Conservation (phyloP, 2,888 invertebrate species). For the Tridacna crocea region DNA sequence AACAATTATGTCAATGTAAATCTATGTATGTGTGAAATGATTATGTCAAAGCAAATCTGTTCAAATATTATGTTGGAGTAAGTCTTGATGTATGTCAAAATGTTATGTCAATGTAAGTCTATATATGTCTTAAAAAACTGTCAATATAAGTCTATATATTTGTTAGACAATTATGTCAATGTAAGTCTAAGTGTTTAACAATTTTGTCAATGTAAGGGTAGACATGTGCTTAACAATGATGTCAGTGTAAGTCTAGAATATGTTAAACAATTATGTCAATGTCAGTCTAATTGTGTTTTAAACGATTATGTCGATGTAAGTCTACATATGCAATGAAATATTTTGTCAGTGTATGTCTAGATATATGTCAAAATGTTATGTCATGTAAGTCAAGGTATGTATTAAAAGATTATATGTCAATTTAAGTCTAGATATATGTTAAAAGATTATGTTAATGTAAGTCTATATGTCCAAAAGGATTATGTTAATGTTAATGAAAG, state of each 20-base stretch:
- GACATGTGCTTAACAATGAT: constrained; percentile 94
- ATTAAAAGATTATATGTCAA: constrained; percentile 91
- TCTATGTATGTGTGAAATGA: constrained; percentile 96
- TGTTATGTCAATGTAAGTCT: constrained; percentile 87
- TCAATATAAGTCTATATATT: no score
- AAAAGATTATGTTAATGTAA: constrained; percentile 89
- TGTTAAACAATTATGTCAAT: no score
- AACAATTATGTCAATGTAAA: constrained; percentile 89
- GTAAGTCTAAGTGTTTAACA: no score
- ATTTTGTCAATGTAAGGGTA: no score
- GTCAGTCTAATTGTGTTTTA: no score
- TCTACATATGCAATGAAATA: no score
- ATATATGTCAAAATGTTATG: constrained; percentile 93
- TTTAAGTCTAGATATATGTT: constrained; percentile 91
- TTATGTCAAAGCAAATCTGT: constrained; percentile 84
- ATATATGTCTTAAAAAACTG: no score
- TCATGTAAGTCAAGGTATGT: constrained; percentile 90
- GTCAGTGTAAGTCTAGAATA: constrained; percentile 84
- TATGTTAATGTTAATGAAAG: constrained; percentile 83
- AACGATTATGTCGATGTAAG: constrained; percentile 89
- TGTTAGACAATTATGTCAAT: constrained; percentile 88
- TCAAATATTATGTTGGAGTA: no score
- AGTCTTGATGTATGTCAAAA: constrained; percentile 95
- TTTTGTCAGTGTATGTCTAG: no score
- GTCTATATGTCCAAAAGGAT: constrained; percentile 93